phyloP scores from a whole-genome alignment of 1,140 invertebrate genomes.

The Drosophila pandora region DNA sequence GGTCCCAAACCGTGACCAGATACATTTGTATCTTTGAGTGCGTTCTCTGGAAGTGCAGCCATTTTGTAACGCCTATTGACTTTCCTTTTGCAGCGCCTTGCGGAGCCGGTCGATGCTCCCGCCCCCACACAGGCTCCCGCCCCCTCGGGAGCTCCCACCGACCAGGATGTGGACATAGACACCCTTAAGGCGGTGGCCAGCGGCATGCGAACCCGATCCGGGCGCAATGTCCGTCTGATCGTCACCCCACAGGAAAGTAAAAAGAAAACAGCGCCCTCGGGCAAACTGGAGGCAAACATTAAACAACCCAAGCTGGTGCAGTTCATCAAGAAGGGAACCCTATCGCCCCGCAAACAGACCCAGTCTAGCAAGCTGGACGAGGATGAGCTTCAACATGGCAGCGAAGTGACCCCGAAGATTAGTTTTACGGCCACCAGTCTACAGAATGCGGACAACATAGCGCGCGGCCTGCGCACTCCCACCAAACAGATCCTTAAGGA shows the following conservation, averaged over 20 bases:
- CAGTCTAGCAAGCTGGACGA: conserved; percentile 37
- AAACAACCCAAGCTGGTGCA: conserved; percentile 79
- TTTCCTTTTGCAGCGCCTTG: conserved; percentile 54
- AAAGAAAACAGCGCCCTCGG: conserved; percentile 40
- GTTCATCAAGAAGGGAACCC: conserved; percentile 73
- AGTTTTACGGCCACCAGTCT: conserved; percentile 41
- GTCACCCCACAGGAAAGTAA: conserved; percentile 38
- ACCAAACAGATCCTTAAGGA: conserved; percentile 81
- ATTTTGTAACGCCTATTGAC: conserved; percentile 26
- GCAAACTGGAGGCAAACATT: conserved; percentile 56
- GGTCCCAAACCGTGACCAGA: conserved; percentile 37
- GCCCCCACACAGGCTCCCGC: conserved; percentile 19
- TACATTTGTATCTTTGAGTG: conserved; percentile 40
- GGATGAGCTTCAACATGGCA: conserved; percentile 22
- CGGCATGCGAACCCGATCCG: conserved; percentile 74
- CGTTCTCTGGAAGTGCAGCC: conserved; percentile 38
- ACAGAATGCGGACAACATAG: conserved; percentile 64
- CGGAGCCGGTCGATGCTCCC: conserved; percentile 50
- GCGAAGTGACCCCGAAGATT: conserved; percentile 62
- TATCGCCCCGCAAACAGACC: conserved; percentile 71
- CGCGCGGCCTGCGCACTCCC: conserved; percentile 73
- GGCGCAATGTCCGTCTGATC: conserved; percentile 72
- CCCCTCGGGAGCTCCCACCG: conserved; percentile 8
- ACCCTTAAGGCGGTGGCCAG: conserved; percentile 48
- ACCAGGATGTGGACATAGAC: conserved; percentile 69